These are phyloP conservation scores for Sinella curviseta DNA, from an alignment of 1,140 invertebrate genomes.

Conservation along the genomic window DNA sequence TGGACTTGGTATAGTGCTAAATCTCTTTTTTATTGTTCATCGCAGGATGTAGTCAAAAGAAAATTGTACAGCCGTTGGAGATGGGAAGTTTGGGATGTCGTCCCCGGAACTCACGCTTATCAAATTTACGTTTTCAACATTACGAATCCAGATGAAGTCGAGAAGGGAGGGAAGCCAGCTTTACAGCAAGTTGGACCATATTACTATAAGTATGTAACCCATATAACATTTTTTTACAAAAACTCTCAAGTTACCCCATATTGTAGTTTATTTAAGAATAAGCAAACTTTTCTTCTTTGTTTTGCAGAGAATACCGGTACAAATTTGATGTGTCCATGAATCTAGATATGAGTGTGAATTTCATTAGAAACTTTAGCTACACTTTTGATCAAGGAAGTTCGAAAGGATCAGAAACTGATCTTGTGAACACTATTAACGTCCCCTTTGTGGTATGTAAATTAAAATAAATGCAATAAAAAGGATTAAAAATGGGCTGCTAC, in stretches of 20 bases:
- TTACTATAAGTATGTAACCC: background rate
- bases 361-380: background rate
- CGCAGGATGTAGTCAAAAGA: constrained; percentile 32
- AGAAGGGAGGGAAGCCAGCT: background rate
- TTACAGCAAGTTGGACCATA: constrained; percentile 12
- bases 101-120: constrained; percentile 40
- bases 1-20: too few species aligned
- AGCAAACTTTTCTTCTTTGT: too few species aligned
- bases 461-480: background rate
- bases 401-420: background rate
- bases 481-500: background rate
- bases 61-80: constrained; percentile 39
- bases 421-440: background rate
- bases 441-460: constrained; percentile 21
- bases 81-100: constrained; percentile 47
- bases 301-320: constrained; percentile 35
- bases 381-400: background rate
- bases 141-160: constrained; percentile 7
- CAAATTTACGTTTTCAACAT: constrained; percentile 43
- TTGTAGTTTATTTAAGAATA: background rate
- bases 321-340: constrained; percentile 41
- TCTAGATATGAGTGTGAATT: constrained; percentile 19
- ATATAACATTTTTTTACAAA: background rate
- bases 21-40: too few species aligned
- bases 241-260: background rate